These are phyloP conservation scores for Dysidea cf. avara DNA, from an alignment of 37 sponge, comb jelly and placozoan species.

Conservation along the genomic window DNA sequence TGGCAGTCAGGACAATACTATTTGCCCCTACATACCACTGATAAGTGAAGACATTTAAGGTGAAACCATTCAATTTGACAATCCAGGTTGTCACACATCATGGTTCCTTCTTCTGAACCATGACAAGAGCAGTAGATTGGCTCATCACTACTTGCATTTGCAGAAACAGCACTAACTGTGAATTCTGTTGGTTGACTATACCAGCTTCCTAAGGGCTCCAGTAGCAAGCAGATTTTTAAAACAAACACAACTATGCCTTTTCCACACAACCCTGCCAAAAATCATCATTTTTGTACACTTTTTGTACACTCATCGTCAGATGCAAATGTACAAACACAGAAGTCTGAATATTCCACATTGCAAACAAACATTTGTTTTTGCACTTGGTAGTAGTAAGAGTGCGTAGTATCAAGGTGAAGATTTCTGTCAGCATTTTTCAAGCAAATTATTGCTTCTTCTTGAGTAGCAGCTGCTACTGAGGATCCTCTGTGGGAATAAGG, in stretches of 20 bases:
- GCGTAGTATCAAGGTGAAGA: background rate
- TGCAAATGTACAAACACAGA: slow-evolving; percentile 44
- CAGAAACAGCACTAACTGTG: too few relatives aligned
- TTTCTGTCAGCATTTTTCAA: background rate
- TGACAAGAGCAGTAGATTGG: slow-evolving; percentile 44
- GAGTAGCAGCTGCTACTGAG: slow-evolving; percentile 4
- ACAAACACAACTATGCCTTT: slow-evolving; percentile 5
- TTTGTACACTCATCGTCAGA: background rate
- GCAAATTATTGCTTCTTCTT: background rate
- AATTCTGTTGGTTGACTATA: slow-evolving; percentile 6
- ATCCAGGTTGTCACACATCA: slow-evolving; percentile 19
- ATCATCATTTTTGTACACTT: too few relatives aligned
- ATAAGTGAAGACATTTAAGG: slow-evolving; percentile 12
- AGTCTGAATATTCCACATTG: slow-evolving; percentile 63
- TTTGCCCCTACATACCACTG: slow-evolving; percentile 2
- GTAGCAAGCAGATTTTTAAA: slow-evolving; percentile 19
- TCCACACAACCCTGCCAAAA: background rate
- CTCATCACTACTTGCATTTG: too few relatives aligned
- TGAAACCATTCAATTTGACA: slow-evolving; percentile 29
- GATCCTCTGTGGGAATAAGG: too few relatives aligned
- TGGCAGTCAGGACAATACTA: slow-evolving; percentile 28
- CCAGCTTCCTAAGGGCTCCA: slow-evolving; percentile 47
- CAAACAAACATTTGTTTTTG: too few relatives aligned
- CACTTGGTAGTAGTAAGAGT: slow-evolving; percentile 48
- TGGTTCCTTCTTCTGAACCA: slow-evolving; percentile 6